A percentile compares a stretch with the other conserved stretches of the same genome.
Conservation (phyloP, 2,888 invertebrate species). For the Platerodrilus igneus region DNA sequence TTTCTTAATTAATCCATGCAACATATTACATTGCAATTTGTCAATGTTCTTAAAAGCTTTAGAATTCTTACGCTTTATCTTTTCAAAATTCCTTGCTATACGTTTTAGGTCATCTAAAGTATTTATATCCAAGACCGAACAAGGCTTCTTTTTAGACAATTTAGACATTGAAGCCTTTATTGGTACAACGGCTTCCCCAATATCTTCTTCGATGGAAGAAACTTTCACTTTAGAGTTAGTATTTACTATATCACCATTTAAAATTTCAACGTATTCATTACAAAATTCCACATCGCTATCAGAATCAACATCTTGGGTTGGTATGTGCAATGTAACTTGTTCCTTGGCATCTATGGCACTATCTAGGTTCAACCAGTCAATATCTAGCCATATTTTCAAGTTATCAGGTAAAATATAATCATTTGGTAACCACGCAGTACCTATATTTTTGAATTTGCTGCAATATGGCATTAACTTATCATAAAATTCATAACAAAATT, state of each 20-base stretch:
- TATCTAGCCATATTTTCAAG: slow-evolving; percentile 46
- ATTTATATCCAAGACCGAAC: too few relatives aligned
- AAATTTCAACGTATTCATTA: slow-evolving; percentile 10
- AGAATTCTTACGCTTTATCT: not conserved
- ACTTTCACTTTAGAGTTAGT: slow-evolving; percentile 6
- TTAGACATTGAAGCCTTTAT: too few relatives aligned
- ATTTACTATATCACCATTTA: slow-evolving; percentile 5
- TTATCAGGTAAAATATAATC: slow-evolving; percentile 43
- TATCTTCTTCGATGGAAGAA: slow-evolving; percentile 17
- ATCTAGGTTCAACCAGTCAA: slow-evolving; percentile 43
- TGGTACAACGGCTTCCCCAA: slow-evolving; percentile 16
- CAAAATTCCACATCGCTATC: slow-evolving; percentile 11
- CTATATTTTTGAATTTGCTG: slow-evolving; percentile 38
- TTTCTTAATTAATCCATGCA: slow-evolving; percentile 13
- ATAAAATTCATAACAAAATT: slow-evolving; percentile 47
- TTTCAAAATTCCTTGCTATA: slow-evolving; percentile 2
- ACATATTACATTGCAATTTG: slow-evolving; percentile 14
- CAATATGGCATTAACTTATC: slow-evolving; percentile 40
- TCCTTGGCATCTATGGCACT: slow-evolving; percentile 4
- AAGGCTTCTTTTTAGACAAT: too few relatives aligned
- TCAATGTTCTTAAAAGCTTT: slow-evolving; percentile 12
- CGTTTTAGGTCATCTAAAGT: too few relatives aligned
- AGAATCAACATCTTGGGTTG: too few relatives aligned
- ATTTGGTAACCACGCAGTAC: slow-evolving; percentile 44
- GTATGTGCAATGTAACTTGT: too few relatives aligned